phyloP scores from a whole-genome alignment of 2,797 vertebrate genomes.

The Lycodopsis pacificus region DNA sequence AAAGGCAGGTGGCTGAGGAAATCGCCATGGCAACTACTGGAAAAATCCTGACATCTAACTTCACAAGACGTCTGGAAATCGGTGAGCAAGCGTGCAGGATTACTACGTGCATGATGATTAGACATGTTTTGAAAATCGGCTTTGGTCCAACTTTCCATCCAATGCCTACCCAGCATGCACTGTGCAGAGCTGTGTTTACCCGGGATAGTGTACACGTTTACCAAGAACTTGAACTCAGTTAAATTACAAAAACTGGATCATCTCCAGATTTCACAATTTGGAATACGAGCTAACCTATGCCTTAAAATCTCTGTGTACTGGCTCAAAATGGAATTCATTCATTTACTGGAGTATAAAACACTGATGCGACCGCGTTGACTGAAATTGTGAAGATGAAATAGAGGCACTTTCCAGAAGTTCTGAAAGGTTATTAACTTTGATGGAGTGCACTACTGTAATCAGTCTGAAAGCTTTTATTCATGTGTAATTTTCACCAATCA shows the following conservation, averaged over 20 bases:
- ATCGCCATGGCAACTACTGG: conserved; percentile 9
- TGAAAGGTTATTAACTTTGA: conserved; percentile 22
- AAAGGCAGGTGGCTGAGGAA: conserved; percentile 33
- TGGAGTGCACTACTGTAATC: conserved; percentile 10
- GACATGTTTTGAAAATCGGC: background rate
- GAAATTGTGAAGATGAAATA: conserved; percentile 1
- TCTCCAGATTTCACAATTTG: background rate
- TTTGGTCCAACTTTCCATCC: conserved; percentile 5
- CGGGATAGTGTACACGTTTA: background rate
- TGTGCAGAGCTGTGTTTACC: background rate
- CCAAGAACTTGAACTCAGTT: background rate
- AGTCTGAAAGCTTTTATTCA: background rate
- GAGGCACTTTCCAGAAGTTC: background rate
- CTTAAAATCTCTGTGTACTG: background rate
- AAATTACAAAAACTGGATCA: background rate
- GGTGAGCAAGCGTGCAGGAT: background rate
- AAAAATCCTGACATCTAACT: conserved; percentile 17
- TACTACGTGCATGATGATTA: background rate
- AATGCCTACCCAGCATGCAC: background rate
- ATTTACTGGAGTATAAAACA: conserved; percentile 6
- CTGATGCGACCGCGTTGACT: background rate
- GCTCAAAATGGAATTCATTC: background rate
- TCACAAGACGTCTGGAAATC: conserved; percentile 2
- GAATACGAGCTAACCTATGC: background rate
- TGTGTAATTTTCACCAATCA: conserved; percentile 1